Evolutionary conservation across 1,140 invertebrate species (phyloP).

Genomic region (Philopotamus ludificatus): DNA sequence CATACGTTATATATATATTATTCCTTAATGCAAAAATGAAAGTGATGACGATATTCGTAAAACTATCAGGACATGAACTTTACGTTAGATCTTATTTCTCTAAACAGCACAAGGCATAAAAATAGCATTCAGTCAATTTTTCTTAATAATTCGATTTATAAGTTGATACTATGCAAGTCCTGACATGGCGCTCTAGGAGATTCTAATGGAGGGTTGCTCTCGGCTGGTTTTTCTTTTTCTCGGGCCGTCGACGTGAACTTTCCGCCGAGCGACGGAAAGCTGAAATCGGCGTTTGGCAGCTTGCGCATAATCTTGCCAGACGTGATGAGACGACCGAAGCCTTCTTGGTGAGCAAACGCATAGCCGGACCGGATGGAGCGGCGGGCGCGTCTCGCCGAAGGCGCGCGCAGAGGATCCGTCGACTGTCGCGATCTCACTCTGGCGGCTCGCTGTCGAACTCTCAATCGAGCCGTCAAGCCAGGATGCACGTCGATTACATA

Average conservation of each 20-base stretch:
- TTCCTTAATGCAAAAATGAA: too few relatives aligned
- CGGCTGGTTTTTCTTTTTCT: slow-evolving; percentile 44
- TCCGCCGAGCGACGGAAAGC: slow-evolving; percentile 53
- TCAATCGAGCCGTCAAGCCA: slow-evolving; percentile 87
- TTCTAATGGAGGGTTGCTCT: slow-evolving; percentile 44
- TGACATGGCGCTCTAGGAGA: slow-evolving; percentile 58
- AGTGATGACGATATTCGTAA: too few relatives aligned
- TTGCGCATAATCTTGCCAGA: slow-evolving; percentile 96
- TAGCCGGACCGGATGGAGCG: slow-evolving; percentile 95
- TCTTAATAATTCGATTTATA: slow-evolving; percentile 45
- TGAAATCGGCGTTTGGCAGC: slow-evolving; percentile 66
- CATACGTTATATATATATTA: too few relatives aligned
- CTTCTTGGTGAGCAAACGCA: slow-evolving; percentile 96
- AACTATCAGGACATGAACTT: too few relatives aligned
- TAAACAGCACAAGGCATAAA: too few relatives aligned
- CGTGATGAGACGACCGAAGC: slow-evolving; percentile 96
- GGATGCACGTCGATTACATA: slow-evolving; percentile 87
- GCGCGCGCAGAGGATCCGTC: slow-evolving; percentile 77
- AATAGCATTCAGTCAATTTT: not conserved
- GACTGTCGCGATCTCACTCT: slow-evolving; percentile 59
- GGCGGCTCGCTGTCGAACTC: slow-evolving; percentile 73
- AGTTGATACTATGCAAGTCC: slow-evolving; percentile 67
- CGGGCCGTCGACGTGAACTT: slow-evolving; percentile 47
- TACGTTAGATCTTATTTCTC: too few relatives aligned
- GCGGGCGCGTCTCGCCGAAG: slow-evolving; percentile 80